phyloP scores from a whole-genome alignment of 1,140 invertebrate genomes.

The Coptotermes formosanus region DNA sequence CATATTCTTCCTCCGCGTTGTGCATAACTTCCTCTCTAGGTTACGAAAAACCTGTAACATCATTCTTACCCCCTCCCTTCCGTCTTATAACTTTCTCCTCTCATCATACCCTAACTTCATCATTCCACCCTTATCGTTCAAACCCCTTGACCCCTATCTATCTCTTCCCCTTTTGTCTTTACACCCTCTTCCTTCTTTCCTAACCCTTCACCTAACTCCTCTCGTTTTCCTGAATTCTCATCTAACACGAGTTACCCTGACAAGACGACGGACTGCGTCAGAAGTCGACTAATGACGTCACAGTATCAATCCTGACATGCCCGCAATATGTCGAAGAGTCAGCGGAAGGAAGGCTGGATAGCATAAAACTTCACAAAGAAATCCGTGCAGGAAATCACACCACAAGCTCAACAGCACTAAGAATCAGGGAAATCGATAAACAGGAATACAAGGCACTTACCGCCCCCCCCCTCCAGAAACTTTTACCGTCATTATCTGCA shows the following conservation, averaged over 20 bases:
- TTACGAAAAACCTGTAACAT: background rate
- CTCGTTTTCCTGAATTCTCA: background rate
- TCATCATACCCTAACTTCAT: background rate
- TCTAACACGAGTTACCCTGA: background rate
- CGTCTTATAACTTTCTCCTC: background rate
- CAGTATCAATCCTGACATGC: background rate
- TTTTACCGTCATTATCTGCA: too few species aligned
- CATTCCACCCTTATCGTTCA: background rate
- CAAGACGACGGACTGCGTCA: background rate
- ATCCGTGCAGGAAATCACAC: background rate
- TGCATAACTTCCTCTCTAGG: background rate
- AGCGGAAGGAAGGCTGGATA: background rate
- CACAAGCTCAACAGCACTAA: too few species aligned
- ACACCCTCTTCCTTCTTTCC: background rate
- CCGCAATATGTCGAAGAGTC: background rate
- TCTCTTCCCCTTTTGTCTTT: background rate
- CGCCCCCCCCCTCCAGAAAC: too few species aligned
- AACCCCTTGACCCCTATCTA: background rate
- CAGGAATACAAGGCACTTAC: too few species aligned
- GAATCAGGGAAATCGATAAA: too few species aligned
- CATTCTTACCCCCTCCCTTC: background rate
- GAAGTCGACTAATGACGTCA: conserved; percentile 17
- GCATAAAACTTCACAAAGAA: background rate
- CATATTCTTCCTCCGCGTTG: background rate
- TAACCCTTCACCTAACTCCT: background rate